These are phyloP conservation scores for Thermophis baileyi DNA, from an alignment of 2,113 vertebrate species.

Conservation along the genomic window DNA sequence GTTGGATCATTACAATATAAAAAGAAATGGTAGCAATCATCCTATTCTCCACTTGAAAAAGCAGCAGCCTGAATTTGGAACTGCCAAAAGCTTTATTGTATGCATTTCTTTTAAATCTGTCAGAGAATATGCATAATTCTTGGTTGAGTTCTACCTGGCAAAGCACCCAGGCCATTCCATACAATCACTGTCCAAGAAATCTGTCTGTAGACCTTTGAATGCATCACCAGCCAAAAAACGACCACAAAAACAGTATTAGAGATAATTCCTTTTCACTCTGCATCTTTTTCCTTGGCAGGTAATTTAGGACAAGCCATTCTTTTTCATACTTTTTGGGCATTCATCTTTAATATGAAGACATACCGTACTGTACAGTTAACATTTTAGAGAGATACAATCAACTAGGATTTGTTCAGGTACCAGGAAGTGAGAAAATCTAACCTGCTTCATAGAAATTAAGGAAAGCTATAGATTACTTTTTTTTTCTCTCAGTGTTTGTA, in stretches of 20 bases:
- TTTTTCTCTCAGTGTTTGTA: conserved; percentile 41
- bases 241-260: not conserved
- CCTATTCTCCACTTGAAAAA: conserved; percentile 26
- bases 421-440: not conserved
- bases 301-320: conserved; percentile 17
- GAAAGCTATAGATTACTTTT: conserved; percentile 30
- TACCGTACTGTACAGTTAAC: conserved; percentile 1
- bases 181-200: conserved; percentile 15
- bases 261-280: conserved; percentile 14
- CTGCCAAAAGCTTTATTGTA: not conserved
- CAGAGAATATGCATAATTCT: not conserved
- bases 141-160: conserved; percentile 7
- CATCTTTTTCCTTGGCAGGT: conserved; percentile 28
- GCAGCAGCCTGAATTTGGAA: not conserved
- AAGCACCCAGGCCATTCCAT: not conserved
- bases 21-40: not conserved
- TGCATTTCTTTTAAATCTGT: conserved; percentile 15
- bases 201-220: conserved; percentile 4
- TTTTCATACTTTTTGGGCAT: conserved; percentile 17
- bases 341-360: conserved; percentile 9
- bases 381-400: conserved; percentile 4
- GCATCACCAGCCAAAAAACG: conserved; percentile 1
- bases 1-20: not conserved
- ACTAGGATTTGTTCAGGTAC: not conserved
- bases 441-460: conserved; percentile 34